Base-by-base conservation (phyloP, 2,888 invertebrate species). In the Lutraria lutraria region DNA sequence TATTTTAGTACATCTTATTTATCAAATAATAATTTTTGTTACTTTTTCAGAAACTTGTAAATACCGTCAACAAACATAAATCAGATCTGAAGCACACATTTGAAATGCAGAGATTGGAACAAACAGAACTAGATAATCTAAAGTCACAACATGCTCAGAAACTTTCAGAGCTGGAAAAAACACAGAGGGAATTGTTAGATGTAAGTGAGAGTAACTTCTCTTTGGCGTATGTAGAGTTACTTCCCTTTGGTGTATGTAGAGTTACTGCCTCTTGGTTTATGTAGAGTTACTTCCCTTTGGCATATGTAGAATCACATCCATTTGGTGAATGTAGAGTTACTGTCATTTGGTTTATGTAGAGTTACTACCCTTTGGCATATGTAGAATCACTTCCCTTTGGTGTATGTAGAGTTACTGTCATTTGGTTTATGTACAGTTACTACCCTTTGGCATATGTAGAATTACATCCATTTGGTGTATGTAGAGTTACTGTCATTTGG, bases 91-190 rank as follows among this genome's bases (percentile, higher is more conserved):
- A 95, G 89, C 95, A 95, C 85, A 93, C 94, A 52, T 94, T 93
- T 85, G 96, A 96, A 86, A 94, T 95, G 95, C 94, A 94, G 91
- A 93, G 94, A 76, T 87, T 95, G 52, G 95, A 95, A 89, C 94
- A 94, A 88, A 93, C 94, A 31, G 95, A 95, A 83, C 91, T 95
- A 76, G 95, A 95, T 25, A 94, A 91, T 84, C 89, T 95, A 3
- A 95, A 95, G 85, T 89, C 93, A 3, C 95, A 95, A 82, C 95
- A 95, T 83, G 91, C 93, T 19, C 95, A 95, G 92, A 95, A 94
- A 90, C 87, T 95, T 76, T 89, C 91, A 0, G 95, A 95, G 53
- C 92, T 96, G 43, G 95, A 95, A 89, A 94, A 93, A 84, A 95
- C 94, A 25, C 95, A 95, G 91, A 90, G 93, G n/a, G 93, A 93